Evolutionary conservation across 2,797 vertebrate species (phyloP).

Genomic region (Phoeniculus purpureus): DNA sequence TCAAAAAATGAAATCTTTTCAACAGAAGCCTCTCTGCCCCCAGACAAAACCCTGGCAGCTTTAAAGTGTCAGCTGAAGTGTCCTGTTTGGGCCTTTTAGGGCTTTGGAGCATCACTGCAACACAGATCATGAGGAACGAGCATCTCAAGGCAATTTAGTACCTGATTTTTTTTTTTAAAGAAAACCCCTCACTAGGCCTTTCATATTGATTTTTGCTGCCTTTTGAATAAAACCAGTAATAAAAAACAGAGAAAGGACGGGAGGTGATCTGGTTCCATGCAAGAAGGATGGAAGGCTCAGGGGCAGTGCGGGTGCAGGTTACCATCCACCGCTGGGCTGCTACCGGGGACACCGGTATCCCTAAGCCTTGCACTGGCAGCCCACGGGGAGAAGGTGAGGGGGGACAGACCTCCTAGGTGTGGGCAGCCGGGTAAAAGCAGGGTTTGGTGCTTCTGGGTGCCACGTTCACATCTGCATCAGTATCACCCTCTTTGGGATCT

Average conservation of each 20-base stretch:
- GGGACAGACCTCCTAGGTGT: background rate
- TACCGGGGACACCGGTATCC: too few relatives aligned
- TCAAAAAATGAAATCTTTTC: slow-evolving; percentile 50
- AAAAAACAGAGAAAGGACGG: background rate
- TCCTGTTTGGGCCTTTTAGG: background rate
- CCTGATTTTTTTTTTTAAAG: background rate
- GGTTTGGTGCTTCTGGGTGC: background rate
- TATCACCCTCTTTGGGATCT: background rate
- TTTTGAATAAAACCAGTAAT: background rate
- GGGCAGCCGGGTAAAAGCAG: background rate
- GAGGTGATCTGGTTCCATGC: background rate
- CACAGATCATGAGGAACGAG: background rate
- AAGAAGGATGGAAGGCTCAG: background rate
- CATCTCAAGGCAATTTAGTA: background rate
- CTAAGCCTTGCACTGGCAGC: background rate
- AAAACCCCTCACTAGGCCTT: background rate
- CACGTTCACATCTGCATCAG: background rate
- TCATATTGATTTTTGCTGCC: slow-evolving; percentile 3
- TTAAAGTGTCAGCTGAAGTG: slow-evolving; percentile 2
- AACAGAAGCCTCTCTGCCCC: background rate
- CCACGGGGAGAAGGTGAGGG: background rate
- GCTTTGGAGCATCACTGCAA: background rate
- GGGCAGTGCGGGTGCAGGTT: fast-evolving
- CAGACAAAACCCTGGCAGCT: background rate
- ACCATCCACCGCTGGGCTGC: background rate